Base-by-base conservation (phyloP, 2,113 vertebrate genomes). In the Rhodinocichla rosea region DNA sequence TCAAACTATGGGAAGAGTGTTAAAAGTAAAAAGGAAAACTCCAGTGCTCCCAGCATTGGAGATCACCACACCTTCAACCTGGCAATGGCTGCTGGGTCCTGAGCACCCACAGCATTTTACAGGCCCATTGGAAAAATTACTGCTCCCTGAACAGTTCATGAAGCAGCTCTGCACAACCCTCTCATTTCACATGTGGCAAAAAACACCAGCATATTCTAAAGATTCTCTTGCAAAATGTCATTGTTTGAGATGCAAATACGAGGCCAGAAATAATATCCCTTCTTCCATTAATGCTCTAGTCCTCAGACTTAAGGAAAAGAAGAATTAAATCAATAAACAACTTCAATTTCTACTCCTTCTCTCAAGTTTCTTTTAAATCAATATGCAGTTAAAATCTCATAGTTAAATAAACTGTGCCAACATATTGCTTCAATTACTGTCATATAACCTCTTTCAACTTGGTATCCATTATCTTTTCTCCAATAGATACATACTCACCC, bases 161-260 rank as follows among this genome's bases (percentile, higher is more conserved):
- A 73, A 81, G 70, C 65, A 78, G 47, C 44, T 68, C 68, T 84
- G 68, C 65, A 35, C 32, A 55, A 22, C 49, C 62, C 37, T 82
- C 86, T 79, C 40, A 65, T 50, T 87, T 92, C 89, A 94, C 86
- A 59, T 75, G 80, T 70, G 79, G 70, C 75, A 92, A 60, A 94
- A 91, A 89, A 88, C 71, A 77, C 62, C 3, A 13, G 26, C 55
- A 70, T n/a, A 45, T 71, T 84, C 50, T 83, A 91, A 75, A 80
- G 67, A 91, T 20, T 80, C 85, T 62, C 23, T 37, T 92, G 69
- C 68, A 68, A 96, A 91, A 91, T 89, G 74, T 75, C 91, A 83
- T 92, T 73, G 94, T 92, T 92, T 93, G 42, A 73, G 94, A 85
- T 30, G 87, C 75, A 97, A 97, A 94, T 86, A 52, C 22, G 24